Evolutionary conservation across 2,888 invertebrate genomes (phyloP).

Genomic region (Dynastes grantii): DNA sequence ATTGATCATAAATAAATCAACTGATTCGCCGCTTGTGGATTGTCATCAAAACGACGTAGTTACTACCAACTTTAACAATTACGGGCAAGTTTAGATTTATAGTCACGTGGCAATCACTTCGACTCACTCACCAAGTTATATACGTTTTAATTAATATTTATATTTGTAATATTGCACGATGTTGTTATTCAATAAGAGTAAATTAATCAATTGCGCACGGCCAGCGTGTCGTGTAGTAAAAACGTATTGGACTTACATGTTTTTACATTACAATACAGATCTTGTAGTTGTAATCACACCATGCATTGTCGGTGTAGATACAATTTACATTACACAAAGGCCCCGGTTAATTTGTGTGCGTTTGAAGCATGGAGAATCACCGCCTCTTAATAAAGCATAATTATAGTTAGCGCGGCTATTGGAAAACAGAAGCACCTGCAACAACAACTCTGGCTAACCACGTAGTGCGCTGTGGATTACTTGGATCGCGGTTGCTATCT

Average conservation of each 20-base stretch:
- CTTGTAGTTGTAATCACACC: not conserved
- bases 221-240: not conserved
- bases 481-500: too few species aligned
- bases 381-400: slow-evolving; percentile 66
- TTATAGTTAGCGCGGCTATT: slow-evolving; percentile 66
- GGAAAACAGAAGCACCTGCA: slow-evolving; percentile 65
- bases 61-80: too few species aligned
- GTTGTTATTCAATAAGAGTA: slow-evolving; percentile 31
- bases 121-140: not conserved
- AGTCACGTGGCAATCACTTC: not conserved
- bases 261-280: not conserved
- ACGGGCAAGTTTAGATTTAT: too few species aligned
- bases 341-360: slow-evolving; percentile 50
- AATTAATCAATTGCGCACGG: slow-evolving; percentile 24
- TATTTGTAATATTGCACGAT: slow-evolving; percentile 12
- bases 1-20: too few species aligned
- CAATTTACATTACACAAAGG: slow-evolving; percentile 2
- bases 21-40: too few species aligned
- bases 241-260: slow-evolving; percentile 19
- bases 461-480: too few species aligned
- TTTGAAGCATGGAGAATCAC: slow-evolving; percentile 54
- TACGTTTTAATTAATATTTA: slow-evolving; percentile 18
- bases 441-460: slow-evolving; percentile 55
- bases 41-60: too few species aligned
- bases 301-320: not conserved